Conservation (phyloP, 2,797 vertebrate species). For the Channallabes apus region DNA sequence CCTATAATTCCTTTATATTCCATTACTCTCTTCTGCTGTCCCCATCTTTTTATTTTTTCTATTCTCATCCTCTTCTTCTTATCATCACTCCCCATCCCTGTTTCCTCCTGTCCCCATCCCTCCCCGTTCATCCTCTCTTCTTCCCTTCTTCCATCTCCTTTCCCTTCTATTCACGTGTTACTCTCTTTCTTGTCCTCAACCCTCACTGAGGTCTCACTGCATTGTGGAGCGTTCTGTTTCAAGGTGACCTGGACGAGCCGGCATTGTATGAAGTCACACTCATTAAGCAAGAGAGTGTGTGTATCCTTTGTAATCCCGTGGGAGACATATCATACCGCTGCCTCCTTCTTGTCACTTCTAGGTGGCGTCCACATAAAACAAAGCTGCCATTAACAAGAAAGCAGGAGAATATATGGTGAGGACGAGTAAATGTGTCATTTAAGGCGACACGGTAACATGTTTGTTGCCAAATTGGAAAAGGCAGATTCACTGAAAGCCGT, state of each 20-base stretch:
- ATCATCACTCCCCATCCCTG: constrained; percentile 55
- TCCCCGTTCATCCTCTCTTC: constrained; percentile 59
- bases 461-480: neutral
- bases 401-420: neutral
- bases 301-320: constrained; percentile 28
- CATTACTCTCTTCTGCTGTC: neutral
- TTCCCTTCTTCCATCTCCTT: neutral
- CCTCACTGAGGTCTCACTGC: constrained; percentile 7
- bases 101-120: constrained; percentile 47
- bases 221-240: constrained; percentile 19
- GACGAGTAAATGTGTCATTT: neutral
- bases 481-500: neutral
- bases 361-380: constrained; percentile 26
- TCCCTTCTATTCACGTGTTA: constrained; percentile 28
- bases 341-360: constrained; percentile 14
- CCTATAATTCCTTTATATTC: neutral
- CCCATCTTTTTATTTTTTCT: neutral
- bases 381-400: neutral
- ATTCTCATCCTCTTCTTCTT: neutral
- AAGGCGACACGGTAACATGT: neutral
- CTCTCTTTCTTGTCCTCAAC: constrained; percentile 19
- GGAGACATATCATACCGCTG: constrained; percentile 26
- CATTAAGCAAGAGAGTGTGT: constrained; percentile 40
- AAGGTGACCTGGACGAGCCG: constrained; percentile 50
- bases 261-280: constrained; percentile 41